Conservation (phyloP, 2,888 invertebrate genomes). For the Tetragonula carbonaria region DNA sequence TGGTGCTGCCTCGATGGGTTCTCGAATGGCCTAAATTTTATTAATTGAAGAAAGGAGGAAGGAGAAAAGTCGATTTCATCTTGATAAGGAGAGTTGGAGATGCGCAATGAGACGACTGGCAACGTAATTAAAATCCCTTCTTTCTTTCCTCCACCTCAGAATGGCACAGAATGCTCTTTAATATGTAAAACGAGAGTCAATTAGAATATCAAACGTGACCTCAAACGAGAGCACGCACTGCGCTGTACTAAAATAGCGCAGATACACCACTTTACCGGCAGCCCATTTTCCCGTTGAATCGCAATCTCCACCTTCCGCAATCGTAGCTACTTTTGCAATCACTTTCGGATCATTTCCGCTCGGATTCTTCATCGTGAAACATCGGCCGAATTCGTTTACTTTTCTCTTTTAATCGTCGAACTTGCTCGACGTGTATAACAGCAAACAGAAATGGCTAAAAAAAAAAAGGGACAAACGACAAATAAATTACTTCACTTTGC, state of each 20-base stretch:
- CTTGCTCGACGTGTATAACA: not conserved
- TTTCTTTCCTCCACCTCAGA: constrained; percentile 27
- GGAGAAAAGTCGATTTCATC: constrained; percentile 2
- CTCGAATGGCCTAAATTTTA: not conserved
- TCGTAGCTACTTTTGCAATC: constrained; percentile 54
- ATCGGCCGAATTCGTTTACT: not conserved
- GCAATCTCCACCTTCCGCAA: constrained; percentile 26
- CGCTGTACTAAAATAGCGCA: constrained; percentile 60
- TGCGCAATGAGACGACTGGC: constrained; percentile 53
- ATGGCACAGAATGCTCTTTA: constrained; percentile 74
- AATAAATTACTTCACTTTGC: not conserved
- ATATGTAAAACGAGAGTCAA: constrained; percentile 77
- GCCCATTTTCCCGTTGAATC: constrained; percentile 8
- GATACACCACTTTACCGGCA: constrained; percentile 43
- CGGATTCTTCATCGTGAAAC: not conserved
- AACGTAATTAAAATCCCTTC: constrained; percentile 73
- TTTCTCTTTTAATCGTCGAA: not conserved
- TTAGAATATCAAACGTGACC: constrained; percentile 80
- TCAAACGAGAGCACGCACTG: constrained; percentile 66
- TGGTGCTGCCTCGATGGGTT: not conserved
- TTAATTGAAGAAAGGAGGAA: not conserved
- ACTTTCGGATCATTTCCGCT: constrained; percentile 35
- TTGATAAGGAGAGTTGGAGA: constrained; percentile 31
- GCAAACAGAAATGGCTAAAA: accelerated
- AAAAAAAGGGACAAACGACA: too few species aligned